Percentiles rank a stretch among this genome's conserved stretches.
These are phyloP conservation scores for Eubucco bourcierii DNA, from an alignment of 2,113 vertebrate genomes.

Conservation along the genomic window DNA sequence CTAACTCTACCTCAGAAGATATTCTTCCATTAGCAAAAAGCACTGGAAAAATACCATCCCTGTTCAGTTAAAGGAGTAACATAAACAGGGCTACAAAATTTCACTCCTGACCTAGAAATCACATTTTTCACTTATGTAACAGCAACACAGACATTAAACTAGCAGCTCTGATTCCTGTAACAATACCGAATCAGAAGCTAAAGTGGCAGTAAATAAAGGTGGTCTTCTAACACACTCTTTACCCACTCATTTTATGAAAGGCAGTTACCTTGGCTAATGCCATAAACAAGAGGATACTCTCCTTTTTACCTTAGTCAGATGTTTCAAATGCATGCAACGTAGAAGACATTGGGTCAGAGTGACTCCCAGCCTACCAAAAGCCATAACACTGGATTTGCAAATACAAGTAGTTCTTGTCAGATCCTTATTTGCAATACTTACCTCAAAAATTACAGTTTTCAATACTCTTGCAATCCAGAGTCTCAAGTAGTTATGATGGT, in stretches of 20 bases:
- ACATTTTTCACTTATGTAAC: not conserved
- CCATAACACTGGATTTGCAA: not conserved
- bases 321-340: not conserved
- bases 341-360: not conserved
- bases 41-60: not conserved
- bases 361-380: not conserved
- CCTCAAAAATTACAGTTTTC: not conserved
- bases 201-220: not conserved
- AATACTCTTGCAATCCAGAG: not conserved
- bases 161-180: not conserved
- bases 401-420: not conserved
- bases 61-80: not conserved
- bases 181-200: not conserved
- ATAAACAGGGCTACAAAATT: not conserved
- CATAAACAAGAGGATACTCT: not conserved
- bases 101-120: not conserved
- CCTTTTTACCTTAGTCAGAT: not conserved
- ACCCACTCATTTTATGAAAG: not conserved
- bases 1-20: not conserved
- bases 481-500: not conserved
- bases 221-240: not conserved
- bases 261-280: not conserved
- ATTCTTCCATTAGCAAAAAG: not conserved
- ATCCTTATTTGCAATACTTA: not conserved
- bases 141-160: not conserved